Base-by-base conservation (phyloP, 2,113 vertebrate species). In the Heptranchias perlo region DNA sequence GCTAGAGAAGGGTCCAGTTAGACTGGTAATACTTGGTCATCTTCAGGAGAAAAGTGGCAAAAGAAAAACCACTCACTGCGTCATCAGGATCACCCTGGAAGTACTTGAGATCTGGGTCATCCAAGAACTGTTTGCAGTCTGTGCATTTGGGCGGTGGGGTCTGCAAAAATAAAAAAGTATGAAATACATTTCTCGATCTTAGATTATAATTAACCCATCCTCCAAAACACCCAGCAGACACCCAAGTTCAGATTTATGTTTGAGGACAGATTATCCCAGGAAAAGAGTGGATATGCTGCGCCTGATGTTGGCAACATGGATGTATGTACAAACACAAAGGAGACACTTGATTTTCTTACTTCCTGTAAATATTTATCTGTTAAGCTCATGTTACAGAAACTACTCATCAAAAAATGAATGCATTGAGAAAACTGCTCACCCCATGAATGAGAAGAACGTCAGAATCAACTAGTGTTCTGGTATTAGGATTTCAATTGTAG, bases 51-150 rank as follows among this genome's bases (percentile, higher is more conserved):
- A 82, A 96, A 86, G 2, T 31, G 67, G n/a, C 82, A 82, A 58
- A 21, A 44, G 6, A 39, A 25, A n/a, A 94, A 73, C 0, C 4
- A 95, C 97, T 98, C 96, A 99, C 99, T 21, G 98, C 98, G 52
- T 98, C 98, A 2, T 99, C 99, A 0, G 98, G 98, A 94, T 98
- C 98, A 2, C 99, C 99, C 96, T 99, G 99, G 96, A 99, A 99
- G 78, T 99, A 99, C 96, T 99, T 99, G 23, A 99, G 98, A 95
- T 99, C 98, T 0, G 98, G 97, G 94, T 99, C 99, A 5, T 99
- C 99, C 96, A 99, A 97, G 97, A 98, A 99, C 96, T 99, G 99
- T 0, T 98, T 97, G 94, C 99, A 99, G 97, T 99, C 98, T 0
- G 97, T 10, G 89, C 99, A 99, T 97, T 98, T 99, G 0, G 98